A percentile compares a stretch with the other conserved stretches of the same genome.
Evolutionary conservation across 2,797 vertebrate genomes (phyloP).

Genomic region (Tachyglossus aculeatus): DNA sequence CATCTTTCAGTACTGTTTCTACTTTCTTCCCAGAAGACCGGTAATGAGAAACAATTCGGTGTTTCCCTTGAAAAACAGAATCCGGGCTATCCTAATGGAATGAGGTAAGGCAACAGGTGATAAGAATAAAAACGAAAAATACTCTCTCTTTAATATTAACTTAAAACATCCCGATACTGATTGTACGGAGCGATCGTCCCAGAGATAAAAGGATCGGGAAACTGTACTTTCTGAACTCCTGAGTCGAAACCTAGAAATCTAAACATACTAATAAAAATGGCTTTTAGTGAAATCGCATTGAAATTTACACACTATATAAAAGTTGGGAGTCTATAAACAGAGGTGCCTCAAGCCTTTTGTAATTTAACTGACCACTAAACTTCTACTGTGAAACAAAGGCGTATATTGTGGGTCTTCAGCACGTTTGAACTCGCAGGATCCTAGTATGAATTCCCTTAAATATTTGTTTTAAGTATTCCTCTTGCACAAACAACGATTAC

Average conservation of each 20-base stretch:
- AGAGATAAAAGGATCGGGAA: slow-evolving; percentile 19
- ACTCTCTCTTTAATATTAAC: slow-evolving; percentile 14
- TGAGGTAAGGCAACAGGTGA: slow-evolving; percentile 40
- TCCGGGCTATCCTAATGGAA: background rate
- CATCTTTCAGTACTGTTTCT: slow-evolving; percentile 15
- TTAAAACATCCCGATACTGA: slow-evolving; percentile 17
- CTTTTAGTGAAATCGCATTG: slow-evolving; percentile 37
- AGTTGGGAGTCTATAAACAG: slow-evolving; percentile 3
- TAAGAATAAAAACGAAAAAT: slow-evolving; percentile 12
- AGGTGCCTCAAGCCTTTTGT: slow-evolving; percentile 1
- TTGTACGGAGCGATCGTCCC: slow-evolving; percentile 16
- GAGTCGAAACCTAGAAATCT: slow-evolving; percentile 47
- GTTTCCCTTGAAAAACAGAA: slow-evolving; percentile 15
- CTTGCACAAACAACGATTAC: slow-evolving; percentile 16
- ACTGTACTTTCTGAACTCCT: slow-evolving; percentile 46
- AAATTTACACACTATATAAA: slow-evolving; percentile 30
- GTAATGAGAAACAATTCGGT: background rate
- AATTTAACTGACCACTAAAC: background rate
- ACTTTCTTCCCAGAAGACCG: slow-evolving; percentile 1
- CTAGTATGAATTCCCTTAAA: slow-evolving; percentile 23
- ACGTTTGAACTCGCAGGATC: slow-evolving; percentile 10
- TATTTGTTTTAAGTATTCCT: slow-evolving; percentile 1
- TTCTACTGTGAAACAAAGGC: slow-evolving; percentile 17
- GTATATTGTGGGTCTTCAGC: background rate
- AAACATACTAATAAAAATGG: slow-evolving; percentile 20